phyloP scores from a whole-genome alignment of 2,113 vertebrate species.

The Dipodomys spectabilis region DNA sequence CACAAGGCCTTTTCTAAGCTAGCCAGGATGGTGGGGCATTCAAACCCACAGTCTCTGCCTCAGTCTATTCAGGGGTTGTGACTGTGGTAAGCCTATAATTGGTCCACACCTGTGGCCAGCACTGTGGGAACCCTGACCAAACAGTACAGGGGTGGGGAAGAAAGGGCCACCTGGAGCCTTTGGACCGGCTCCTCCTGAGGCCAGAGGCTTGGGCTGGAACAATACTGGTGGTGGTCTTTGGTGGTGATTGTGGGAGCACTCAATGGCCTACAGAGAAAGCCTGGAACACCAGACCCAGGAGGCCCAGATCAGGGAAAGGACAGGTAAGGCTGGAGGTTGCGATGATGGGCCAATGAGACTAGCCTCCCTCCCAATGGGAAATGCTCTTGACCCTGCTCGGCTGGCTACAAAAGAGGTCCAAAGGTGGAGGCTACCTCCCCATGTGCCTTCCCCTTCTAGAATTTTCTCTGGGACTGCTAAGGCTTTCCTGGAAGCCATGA shows the following conservation, averaged over 20 bases:
- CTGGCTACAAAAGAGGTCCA: not conserved
- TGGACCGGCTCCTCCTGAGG: not conserved
- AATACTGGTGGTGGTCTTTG: too few species aligned
- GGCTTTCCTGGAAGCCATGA: not conserved
- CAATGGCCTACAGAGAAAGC: not conserved
- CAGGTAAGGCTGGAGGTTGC: rapidly evolving
- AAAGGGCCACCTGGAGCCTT: not conserved
- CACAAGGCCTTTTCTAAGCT: not conserved
- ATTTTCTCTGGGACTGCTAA: not conserved
- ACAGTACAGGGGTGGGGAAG: not conserved
- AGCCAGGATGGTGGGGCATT: too few species aligned
- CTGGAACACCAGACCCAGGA: not conserved
- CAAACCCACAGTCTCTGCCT: not conserved
- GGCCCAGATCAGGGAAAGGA: not conserved
- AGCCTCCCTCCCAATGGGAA: not conserved
- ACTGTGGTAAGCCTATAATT: too few species aligned
- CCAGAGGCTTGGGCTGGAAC: not conserved
- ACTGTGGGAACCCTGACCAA: too few species aligned
- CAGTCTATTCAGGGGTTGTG: not conserved
- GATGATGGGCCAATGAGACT: not conserved
- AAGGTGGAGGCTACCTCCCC: not conserved
- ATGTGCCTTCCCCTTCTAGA: not conserved
- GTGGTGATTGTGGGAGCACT: too few species aligned
- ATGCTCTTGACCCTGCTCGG: not conserved
- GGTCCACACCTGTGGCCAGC: too few species aligned